A percentile compares a stretch with the other conserved stretches of the same genome.
Conservation (phyloP, 1,140 invertebrate genomes). For the Octopus bimaculoides region DNA sequence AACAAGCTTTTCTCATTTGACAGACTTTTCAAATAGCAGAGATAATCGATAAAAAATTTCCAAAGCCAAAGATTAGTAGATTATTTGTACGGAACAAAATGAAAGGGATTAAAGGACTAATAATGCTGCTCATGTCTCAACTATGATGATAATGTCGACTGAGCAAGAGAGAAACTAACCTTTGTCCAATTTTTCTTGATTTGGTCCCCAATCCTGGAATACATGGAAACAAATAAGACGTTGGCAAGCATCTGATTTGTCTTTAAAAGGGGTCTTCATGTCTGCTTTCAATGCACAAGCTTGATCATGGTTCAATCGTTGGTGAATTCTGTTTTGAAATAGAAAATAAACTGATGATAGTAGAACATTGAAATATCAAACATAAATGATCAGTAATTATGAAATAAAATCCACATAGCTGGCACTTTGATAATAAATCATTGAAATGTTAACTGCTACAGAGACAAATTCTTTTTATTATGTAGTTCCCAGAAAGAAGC, state of each 20-base stretch:
- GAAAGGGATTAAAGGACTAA: too few relatives aligned
- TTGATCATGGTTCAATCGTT: conserved; percentile 77
- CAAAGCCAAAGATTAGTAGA: too few relatives aligned
- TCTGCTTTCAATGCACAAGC: conserved; percentile 75
- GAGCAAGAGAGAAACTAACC: conserved; percentile 19
- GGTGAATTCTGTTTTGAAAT: conserved; percentile 66
- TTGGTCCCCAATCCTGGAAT: conserved; percentile 43
- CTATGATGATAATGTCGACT: too few relatives aligned
- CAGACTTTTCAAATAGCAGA: too few relatives aligned
- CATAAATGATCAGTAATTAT: not conserved
- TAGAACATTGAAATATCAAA: not conserved
- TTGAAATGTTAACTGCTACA: too few relatives aligned
- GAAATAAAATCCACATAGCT: not conserved
- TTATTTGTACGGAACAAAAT: too few relatives aligned
- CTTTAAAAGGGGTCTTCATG: conserved; percentile 71
- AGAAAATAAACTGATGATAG: not conserved
- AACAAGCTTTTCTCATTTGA: too few relatives aligned
- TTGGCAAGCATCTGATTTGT: conserved; percentile 75
- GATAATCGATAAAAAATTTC: too few relatives aligned
- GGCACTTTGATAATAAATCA: too few relatives aligned
- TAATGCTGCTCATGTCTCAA: too few relatives aligned
- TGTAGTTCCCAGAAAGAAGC: too few relatives aligned
- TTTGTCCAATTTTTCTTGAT: conserved; percentile 27
- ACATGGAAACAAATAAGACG: conserved; percentile 80
- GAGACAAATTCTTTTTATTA: too few relatives aligned